Base-by-base conservation (phyloP, 2,113 vertebrate genomes). In the Canis aureus region DNA sequence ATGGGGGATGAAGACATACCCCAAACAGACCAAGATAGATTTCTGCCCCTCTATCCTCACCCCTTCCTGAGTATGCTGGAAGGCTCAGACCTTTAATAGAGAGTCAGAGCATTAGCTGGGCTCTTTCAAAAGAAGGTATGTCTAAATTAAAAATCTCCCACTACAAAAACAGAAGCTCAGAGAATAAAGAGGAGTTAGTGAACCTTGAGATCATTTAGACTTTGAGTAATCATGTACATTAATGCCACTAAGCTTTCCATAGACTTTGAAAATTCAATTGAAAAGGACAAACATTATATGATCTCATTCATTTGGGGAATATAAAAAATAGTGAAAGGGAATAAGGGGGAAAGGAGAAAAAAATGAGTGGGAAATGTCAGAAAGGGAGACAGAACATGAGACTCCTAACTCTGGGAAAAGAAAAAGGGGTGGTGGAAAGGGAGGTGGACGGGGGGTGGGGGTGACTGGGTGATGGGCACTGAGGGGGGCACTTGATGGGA, bases 231-330 rank as follows among this genome's bases (percentile, higher is more conserved):
- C 25, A 29, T 35, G 49, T 66, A n/a, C 62, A 64, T 15, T 35
- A 5, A 73, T 73, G 19, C 43, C 32, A n/a, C 15, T 32, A 32
- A 64, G 25, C 6, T 60, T 2, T 55, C 43, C 13, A 25, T 73
- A 91, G 88, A 80, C n/a, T 53, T 81, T 87, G 57, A 92, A 17
- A 74, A 87, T 92, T 64, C 66, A 55, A 20, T n/a, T 71, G 38
- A 69, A 91, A 43, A 43, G 7, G 43, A 43, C 43, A 43, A 43
- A 43, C 43, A 43, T 43, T 43, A 43, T 43, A 43, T 43, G 43
- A 7, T 43, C 7, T 43, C 43, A 43, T 43, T 7, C 7, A 43
- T 43, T 43, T 43, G 43, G 43, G 43, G 43, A 43, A 43, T 43
- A 43, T 43, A 43, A 43, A 43, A 43, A 43, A 43, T 43, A 43